Evolutionary conservation across 2,113 vertebrate genomes (phyloP), one percentile per base, ranked within the genome.

Genomic region (Pterocles orientalis): DNA sequence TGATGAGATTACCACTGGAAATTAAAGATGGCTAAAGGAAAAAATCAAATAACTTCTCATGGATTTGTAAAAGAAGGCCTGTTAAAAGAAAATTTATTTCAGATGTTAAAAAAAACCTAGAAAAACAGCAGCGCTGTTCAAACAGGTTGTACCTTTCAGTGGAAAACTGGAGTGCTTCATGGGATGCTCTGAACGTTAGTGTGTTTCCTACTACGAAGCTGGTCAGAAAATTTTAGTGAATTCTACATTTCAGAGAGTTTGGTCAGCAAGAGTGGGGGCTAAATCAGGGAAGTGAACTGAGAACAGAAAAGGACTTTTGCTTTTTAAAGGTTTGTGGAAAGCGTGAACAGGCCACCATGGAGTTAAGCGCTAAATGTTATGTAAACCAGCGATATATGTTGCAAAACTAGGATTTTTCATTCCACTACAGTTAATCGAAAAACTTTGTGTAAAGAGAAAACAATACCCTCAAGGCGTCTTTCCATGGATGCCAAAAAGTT

Each of bases 381-480:
- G 31, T 58, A 61, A 92, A 56, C 57, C 48, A 66, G 73, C 18
- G 1, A 39, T 24, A 26, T 25, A 45, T 17, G 12, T 12, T 28
- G 43, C 21, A 36, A 73, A 81, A 83, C 91, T 16, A 13, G 7
- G 16, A 61, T 69, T 86, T 71, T 39, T 66, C 51, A 65, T 69
- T 54, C 60, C n/a, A 34, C 45, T 45, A 43, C 86, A 3, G 10
- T 70, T 87, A 58, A 73, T 66, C 62, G 82, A 89, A 79, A 16
- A 56, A 28, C 61, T 88, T 96, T 48, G 57, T 57, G 47, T 48
- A 77, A 45, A 82, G 77, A 71, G 47, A 60, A 87, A 92, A 88
- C 43, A 26, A 53, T 88, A 83, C 76, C 82, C 92, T 77, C 70
- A 72, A 77, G 87, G 93, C 92, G 81, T 68, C 80, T 15, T 66